phyloP scores from a whole-genome alignment of 2,113 vertebrate species.

The Pampusana beccarii region DNA sequence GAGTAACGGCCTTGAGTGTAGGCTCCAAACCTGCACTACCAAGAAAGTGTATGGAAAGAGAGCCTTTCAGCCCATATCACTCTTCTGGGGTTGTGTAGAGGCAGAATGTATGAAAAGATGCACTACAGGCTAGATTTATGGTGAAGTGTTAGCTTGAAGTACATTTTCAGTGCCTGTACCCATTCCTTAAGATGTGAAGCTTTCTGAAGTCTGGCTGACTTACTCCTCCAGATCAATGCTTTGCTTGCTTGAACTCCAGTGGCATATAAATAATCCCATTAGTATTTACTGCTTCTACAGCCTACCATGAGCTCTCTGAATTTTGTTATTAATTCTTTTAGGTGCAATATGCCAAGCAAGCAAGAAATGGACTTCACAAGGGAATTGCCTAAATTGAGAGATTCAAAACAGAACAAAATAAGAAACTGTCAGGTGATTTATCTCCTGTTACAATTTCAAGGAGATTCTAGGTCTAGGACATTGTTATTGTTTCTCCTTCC shows the following conservation, averaged over 20 bases:
- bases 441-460: background rate
- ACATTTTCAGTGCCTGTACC: background rate
- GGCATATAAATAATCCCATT: background rate
- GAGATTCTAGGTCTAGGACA: background rate
- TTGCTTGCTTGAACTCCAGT: background rate
- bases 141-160: background rate
- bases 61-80: background rate
- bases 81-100: background rate
- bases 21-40: background rate
- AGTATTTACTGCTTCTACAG: slow-evolving; percentile 1
- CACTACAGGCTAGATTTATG: background rate
- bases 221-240: background rate
- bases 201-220: background rate
- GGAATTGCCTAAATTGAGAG: background rate
- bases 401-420: background rate
- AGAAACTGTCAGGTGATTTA: background rate
- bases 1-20: background rate
- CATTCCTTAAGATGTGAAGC: background rate
- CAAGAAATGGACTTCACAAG: background rate
- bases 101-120: background rate
- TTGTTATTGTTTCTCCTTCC: background rate
- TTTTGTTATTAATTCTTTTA: background rate
- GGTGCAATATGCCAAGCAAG: background rate
- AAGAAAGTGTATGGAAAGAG: background rate
- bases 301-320: background rate